Conservation (phyloP, 2,888 invertebrate species). For the Toxonevra muliebris region DNA sequence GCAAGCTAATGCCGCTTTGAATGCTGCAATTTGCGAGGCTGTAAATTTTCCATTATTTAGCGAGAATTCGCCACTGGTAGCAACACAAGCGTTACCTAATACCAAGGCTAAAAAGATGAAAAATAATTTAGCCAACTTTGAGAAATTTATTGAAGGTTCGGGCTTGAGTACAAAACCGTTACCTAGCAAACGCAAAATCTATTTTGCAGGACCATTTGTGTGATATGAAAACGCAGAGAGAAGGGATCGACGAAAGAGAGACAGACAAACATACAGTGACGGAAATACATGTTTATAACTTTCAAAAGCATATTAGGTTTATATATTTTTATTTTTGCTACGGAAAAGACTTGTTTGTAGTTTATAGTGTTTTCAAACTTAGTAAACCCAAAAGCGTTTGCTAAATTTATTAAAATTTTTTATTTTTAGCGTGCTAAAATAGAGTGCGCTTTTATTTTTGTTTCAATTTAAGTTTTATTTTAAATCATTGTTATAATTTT, state of each 20-base stretch:
- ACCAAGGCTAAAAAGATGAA: slow-evolving; percentile 49
- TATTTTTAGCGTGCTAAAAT: too few species aligned
- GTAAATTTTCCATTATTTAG: slow-evolving; percentile 36
- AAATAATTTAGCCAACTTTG: slow-evolving; percentile 57
- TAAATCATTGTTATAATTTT: too few species aligned
- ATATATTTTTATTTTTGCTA: too few species aligned
- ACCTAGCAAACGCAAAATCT: slow-evolving; percentile 62
- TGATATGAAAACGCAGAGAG: slow-evolving; percentile 42
- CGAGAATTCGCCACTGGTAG: slow-evolving; percentile 20
- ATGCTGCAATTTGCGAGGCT: slow-evolving; percentile 33
- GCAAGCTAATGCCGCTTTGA: slow-evolving; percentile 11
- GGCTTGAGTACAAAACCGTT: slow-evolving; percentile 61
- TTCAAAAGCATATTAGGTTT: too few species aligned
- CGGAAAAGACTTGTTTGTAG: too few species aligned
- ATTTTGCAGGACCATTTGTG: slow-evolving; percentile 64
- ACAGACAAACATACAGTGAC: too few species aligned
- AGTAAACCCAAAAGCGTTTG: too few species aligned
- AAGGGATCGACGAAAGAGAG: background rate
- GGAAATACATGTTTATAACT: too few species aligned
- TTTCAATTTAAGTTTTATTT: too few species aligned
- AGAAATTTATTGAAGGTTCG: slow-evolving; percentile 61
- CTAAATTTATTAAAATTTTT: too few species aligned
- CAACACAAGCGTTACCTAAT: slow-evolving; percentile 13
- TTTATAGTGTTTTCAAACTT: too few species aligned
- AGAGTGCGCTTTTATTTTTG: too few species aligned